These are phyloP conservation scores for Proterorhinus semilunaris DNA, from an alignment of 2,113 vertebrate genomes.

Conservation along the genomic window DNA sequence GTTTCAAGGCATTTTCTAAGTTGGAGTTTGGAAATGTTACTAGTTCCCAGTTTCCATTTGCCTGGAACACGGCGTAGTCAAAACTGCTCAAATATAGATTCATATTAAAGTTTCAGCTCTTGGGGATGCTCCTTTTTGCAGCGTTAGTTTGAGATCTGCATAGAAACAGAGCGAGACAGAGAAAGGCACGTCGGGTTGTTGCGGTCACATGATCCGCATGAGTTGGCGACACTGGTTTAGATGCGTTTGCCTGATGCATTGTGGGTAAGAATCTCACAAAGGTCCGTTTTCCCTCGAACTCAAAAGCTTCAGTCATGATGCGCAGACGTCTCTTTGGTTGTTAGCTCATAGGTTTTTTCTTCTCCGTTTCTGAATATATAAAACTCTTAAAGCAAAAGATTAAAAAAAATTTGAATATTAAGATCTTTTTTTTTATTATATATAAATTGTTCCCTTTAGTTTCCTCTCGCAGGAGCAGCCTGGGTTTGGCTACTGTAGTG, in stretches of 20 bases:
- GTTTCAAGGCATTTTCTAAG: too few relatives aligned
- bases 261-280: not conserved
- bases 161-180: constrained; percentile 37
- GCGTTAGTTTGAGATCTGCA: constrained; percentile 47
- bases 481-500: constrained; percentile 22
- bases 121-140: not conserved
- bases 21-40: too few relatives aligned
- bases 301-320: constrained; percentile 1
- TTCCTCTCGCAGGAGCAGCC: constrained; percentile 49
- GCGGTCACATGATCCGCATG: constrained; percentile 20
- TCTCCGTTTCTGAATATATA: constrained; percentile 21
- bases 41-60: too few relatives aligned
- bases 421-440: not conserved
- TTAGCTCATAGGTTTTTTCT: constrained; percentile 38
- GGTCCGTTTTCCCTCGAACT: constrained; percentile 16
- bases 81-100: too few relatives aligned
- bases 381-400: constrained; percentile 3
- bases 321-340: constrained; percentile 64
- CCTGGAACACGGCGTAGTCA: too few relatives aligned
- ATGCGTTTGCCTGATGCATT: not conserved
- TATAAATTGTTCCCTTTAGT: constrained; percentile 53
- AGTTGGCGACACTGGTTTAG: constrained; percentile 33
- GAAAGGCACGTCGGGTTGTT: constrained; percentile 65
- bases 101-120: too few relatives aligned
- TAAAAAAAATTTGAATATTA: constrained; percentile 12